Evolutionary conservation across 2,797 vertebrate species (phyloP), one percentile per base, ranked within the genome.

Genomic region (Geotrypetes seraphini): DNA sequence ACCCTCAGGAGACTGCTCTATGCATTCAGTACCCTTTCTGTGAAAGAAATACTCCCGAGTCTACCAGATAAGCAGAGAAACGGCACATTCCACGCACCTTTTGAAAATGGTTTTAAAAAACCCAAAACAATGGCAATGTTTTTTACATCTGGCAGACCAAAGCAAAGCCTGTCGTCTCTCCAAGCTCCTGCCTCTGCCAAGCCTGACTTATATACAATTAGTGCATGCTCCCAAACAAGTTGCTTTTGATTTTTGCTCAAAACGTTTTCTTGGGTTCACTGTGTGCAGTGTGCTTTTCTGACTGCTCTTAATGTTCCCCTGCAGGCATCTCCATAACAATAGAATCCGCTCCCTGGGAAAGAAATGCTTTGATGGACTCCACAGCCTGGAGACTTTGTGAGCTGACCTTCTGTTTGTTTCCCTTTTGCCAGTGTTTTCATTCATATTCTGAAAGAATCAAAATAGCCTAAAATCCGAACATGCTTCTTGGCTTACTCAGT

Each of bases 291-390:
- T 52, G 60, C 59, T 68, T 60, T 63, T 53, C 27, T 75, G 53
- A 77, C 70, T 64, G 25, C 64, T 46, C 19, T 62, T 72, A 67
- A 59, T 57, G 45, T 73, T 79, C 61, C 73, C 60, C 69, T 69
- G 36, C 81, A 96, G 92, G 76, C 92, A 95, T 91, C 90, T 95
- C 75, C 91, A 94, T 88, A 95, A 95, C 83, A 96, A 96, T 85
- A 87, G 84, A 83, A 92, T 96, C 62, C 76, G 81, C 75, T 89
- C 90, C 80, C 85, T 95, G 90, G 92, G 90, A 87, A 88, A 89
- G 60, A 85, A 83, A 79, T 90, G 88, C 82, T 95, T 96, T 88
- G 81, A 91, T 69, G 91, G 92, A 38, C 90, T 85, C 63, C 83
- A 84, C 65, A 90, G 76, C 73, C 85, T 90, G 31, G 85, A 88